These are phyloP conservation scores for Prochilodus magdalenae DNA, from an alignment of 2,113 vertebrate species.

Conservation along the genomic window DNA sequence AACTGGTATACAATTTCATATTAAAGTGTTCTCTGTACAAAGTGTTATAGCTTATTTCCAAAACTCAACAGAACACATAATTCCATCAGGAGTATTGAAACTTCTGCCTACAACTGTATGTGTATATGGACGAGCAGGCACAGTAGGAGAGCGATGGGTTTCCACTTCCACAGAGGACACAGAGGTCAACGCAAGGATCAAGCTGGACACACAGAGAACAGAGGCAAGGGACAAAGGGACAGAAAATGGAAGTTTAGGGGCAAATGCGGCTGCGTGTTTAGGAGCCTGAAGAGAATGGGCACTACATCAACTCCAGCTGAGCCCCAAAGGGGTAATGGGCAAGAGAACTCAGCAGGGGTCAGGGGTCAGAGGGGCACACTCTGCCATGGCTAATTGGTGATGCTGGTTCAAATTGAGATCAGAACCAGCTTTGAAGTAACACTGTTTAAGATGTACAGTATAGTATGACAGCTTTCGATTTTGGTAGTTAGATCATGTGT, in stretches of 20 bases:
- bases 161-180: slow-evolving; percentile 56
- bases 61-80: too few relatives aligned
- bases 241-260: slow-evolving; percentile 84
- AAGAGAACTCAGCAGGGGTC: slow-evolving; percentile 89
- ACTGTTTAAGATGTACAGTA: neutral
- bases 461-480: neutral
- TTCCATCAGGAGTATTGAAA: neutral
- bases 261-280: slow-evolving; percentile 89
- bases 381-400: slow-evolving; percentile 88
- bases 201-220: slow-evolving; percentile 82
- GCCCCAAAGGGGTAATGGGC: slow-evolving; percentile 88
- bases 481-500: too few relatives aligned
- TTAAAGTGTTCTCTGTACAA: too few relatives aligned
- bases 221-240: slow-evolving; percentile 84
- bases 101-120: neutral
- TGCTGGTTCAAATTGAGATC: slow-evolving; percentile 79
- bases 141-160: slow-evolving; percentile 27
- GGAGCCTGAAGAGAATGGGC: slow-evolving; percentile 85
- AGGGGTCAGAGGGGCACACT: slow-evolving; percentile 89
- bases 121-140: slow-evolving; percentile 14
- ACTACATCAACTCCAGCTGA: slow-evolving; percentile 91
- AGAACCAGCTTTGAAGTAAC: slow-evolving; percentile 53
- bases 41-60: too few relatives aligned
- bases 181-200: slow-evolving; percentile 87
- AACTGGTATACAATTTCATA: neutral